Evolutionary conservation across 2,113 vertebrate genomes (phyloP).

Genomic region (Strix uralensis): DNA sequence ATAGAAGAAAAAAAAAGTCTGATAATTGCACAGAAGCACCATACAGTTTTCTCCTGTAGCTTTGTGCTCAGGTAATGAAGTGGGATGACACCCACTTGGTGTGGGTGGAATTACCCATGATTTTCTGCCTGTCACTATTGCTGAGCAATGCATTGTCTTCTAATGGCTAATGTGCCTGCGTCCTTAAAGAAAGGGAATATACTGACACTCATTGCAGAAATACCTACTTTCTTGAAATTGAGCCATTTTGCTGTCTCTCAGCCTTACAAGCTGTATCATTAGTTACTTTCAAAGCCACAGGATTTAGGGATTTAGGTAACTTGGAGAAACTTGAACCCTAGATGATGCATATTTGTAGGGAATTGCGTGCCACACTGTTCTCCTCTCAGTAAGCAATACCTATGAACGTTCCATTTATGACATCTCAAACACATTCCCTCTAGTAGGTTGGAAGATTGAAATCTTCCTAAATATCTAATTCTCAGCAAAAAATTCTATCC

Average conservation of each 20-base stretch:
- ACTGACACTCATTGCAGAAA: neutral
- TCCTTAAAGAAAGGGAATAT: neutral
- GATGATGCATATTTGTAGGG: neutral
- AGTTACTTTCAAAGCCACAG: conserved; percentile 24
- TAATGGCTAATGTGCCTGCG: neutral
- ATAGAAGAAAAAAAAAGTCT: neutral
- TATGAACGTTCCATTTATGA: neutral
- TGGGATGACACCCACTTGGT: neutral
- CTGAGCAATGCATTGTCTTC: neutral
- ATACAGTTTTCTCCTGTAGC: neutral
- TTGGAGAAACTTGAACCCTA: neutral
- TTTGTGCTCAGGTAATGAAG: neutral
- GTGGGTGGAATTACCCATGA: neutral
- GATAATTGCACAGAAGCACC: neutral
- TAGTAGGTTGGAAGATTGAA: neutral
- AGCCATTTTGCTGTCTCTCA: conserved; percentile 22
- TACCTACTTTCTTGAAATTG: neutral
- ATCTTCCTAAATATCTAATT: conserved; percentile 6
- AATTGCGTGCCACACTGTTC: neutral
- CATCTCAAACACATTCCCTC: neutral
- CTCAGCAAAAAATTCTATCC: neutral
- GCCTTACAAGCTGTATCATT: neutral
- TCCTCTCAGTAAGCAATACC: neutral
- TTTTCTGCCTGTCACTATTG: neutral
- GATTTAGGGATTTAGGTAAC: neutral